Conservation (phyloP, 2,113 vertebrate genomes). For the Origma solitaria region DNA sequence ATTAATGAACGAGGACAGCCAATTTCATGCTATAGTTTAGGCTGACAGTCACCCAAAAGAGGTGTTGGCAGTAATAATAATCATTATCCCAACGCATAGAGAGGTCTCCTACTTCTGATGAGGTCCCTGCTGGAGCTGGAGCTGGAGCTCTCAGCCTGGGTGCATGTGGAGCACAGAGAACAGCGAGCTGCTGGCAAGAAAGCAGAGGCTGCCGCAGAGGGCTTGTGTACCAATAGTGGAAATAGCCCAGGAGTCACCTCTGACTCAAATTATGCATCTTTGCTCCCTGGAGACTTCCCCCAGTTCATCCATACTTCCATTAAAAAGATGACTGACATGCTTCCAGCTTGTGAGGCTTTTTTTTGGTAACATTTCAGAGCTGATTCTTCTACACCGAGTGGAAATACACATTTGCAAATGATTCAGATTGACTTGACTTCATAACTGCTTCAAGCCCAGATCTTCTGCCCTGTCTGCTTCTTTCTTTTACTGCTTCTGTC, state of each 20-base stretch:
- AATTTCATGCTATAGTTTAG: conserved; percentile 14
- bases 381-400: not conserved
- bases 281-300: not conserved
- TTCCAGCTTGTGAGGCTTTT: not conserved
- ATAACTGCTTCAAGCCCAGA: not conserved
- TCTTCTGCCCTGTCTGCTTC: not conserved
- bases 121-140: not conserved
- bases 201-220: not conserved
- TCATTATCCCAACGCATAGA: conserved; percentile 5
- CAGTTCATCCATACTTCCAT: not conserved
- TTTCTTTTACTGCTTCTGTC: not conserved
- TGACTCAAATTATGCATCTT: not conserved
- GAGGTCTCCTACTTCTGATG: not conserved
- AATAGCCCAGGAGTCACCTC: not conserved
- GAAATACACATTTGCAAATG: not conserved
- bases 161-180: not conserved
- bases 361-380: not conserved
- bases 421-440: not conserved
- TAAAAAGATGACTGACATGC: not conserved
- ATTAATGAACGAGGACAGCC: not conserved
- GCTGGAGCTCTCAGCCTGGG: not conserved
- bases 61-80: conserved; percentile 25
- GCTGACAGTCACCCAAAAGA: conserved; percentile 2
- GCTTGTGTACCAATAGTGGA: not conserved
- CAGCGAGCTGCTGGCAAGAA: not conserved